Conservation (phyloP, 2,113 vertebrate species). For the Lepus americanus region DNA sequence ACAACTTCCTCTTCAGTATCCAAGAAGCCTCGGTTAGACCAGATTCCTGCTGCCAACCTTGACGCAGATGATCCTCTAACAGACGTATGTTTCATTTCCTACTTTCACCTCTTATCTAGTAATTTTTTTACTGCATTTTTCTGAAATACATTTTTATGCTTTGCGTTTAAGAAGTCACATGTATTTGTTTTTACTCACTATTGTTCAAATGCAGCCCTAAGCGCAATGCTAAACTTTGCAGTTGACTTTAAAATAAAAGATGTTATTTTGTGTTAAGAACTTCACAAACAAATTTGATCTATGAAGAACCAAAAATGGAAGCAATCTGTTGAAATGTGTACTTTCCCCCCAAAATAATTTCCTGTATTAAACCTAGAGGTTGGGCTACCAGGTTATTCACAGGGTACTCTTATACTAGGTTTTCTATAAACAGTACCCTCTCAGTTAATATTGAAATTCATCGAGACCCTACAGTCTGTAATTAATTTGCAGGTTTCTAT, state of each 20-base stretch:
- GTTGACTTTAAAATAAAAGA: conserved; percentile 44
- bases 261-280: neutral
- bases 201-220: neutral
- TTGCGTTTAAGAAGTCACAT: neutral
- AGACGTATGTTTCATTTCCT: conserved; percentile 90
- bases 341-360: neutral
- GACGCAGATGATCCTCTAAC: conserved; percentile 98
- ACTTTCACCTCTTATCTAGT: neutral
- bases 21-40: conserved; percentile 97
- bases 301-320: neutral
- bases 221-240: conserved; percentile 5
- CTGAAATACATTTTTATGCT: neutral
- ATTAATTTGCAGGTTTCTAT: neutral
- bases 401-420: neutral
- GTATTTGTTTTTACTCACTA: conserved; percentile 12
- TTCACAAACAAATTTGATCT: conserved; percentile 12
- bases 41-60: conserved; percentile 98
- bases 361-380: neutral
- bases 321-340: neutral
- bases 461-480: neutral
- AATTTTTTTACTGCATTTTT: neutral
- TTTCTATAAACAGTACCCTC: neutral
- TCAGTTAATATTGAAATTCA: neutral
- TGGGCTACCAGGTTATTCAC: neutral
- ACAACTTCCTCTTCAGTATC: conserved; percentile 97